These are phyloP conservation scores for Malthinus seriepunctatus DNA, from an alignment of 2,888 invertebrate species.

Conservation along the genomic window DNA sequence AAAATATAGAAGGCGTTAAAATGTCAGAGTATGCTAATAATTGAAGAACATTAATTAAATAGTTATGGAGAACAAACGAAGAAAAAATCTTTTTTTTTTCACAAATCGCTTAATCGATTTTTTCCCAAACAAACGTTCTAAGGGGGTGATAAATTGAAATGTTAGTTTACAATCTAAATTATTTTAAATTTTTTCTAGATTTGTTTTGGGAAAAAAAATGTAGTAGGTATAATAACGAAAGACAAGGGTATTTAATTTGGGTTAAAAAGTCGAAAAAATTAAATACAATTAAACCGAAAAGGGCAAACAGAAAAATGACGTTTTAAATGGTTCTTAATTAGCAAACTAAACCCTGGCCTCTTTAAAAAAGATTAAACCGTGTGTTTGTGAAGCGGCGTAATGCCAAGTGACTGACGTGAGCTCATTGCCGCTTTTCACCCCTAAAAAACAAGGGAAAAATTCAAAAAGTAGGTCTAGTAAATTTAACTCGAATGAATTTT, in stretches of 20 bases:
- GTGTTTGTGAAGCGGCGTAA: constrained; percentile 56
- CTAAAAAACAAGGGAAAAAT: constrained; percentile 28
- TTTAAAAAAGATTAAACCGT: constrained; percentile 57
- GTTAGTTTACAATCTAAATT: neutral
- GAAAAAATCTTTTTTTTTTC: constrained; percentile 4
- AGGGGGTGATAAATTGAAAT: neutral
- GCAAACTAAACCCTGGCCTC: constrained; percentile 55
- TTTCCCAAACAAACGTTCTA: neutral
- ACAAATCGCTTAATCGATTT: neutral
- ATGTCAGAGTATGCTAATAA: constrained; percentile 32
- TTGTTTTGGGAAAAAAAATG: neutral
- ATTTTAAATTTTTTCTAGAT: constrained; percentile 5
- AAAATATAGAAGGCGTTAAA: constrained; percentile 44
- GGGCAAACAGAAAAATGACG: constrained; percentile 54
- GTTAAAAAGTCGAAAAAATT: constrained; percentile 44
- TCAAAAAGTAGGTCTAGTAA: constrained; percentile 30
- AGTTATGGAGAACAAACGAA: constrained; percentile 24
- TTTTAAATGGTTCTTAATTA: constrained; percentile 57
- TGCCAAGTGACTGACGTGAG: constrained; percentile 55
- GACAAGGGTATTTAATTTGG: constrained; percentile 33
- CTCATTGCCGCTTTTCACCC: constrained; percentile 39
- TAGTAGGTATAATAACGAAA: constrained; percentile 17
- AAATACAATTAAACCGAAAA: constrained; percentile 44
- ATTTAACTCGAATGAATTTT: constrained; percentile 28
- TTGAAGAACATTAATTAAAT: constrained; percentile 33